Conservation (phyloP, 2,113 vertebrate species). For the Zapornia atra region DNA sequence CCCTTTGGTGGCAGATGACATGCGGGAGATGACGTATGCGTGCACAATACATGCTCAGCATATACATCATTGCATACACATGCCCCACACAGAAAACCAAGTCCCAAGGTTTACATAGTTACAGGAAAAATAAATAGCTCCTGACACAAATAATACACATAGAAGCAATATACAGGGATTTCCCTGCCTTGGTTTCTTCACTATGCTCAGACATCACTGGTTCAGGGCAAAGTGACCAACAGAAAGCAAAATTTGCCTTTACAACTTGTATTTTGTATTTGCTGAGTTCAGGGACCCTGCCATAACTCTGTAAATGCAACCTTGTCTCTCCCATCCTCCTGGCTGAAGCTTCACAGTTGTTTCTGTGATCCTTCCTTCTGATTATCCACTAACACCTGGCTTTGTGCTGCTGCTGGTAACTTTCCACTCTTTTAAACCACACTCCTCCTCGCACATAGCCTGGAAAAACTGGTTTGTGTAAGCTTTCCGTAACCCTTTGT, state of each 20-base stretch:
- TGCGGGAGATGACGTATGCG: accelerated
- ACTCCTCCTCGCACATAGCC: background rate
- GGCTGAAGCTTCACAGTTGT: background rate
- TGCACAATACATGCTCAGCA: accelerated
- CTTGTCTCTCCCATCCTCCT: background rate
- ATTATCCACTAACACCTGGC: background rate
- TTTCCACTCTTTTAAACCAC: slow-evolving; percentile 49
- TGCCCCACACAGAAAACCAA: background rate
- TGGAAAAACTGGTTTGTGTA: slow-evolving; percentile 61
- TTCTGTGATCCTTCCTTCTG: background rate
- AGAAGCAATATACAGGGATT: background rate
- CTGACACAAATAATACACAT: background rate
- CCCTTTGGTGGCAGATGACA: background rate
- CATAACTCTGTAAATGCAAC: background rate
- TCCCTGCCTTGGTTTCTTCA: background rate
- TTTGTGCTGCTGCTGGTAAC: slow-evolving; percentile 41
- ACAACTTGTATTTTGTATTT: background rate
- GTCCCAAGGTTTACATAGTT: background rate
- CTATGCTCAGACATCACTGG: background rate
- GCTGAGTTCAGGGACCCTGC: background rate
- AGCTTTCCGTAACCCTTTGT: slow-evolving; percentile 31
- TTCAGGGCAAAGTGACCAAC: background rate
- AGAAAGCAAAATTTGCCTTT: background rate
- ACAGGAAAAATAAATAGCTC: background rate
- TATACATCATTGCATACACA: background rate